Base-by-base conservation (phyloP, 2,113 vertebrate genomes). In the Trochalopteron elliotii region DNA sequence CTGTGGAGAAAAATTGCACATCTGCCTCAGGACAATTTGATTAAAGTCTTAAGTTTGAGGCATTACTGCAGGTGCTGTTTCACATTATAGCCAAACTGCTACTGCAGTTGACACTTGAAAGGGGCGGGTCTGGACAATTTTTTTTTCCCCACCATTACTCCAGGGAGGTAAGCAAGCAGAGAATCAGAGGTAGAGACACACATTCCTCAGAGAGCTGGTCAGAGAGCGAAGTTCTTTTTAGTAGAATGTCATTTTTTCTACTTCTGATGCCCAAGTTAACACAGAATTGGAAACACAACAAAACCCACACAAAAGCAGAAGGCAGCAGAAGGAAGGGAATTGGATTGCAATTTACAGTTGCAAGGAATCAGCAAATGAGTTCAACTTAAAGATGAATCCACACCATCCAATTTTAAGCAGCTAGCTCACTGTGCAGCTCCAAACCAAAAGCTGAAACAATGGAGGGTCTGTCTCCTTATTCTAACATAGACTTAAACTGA, bases 211-310 rank as follows among this genome's bases (percentile, higher is more conserved):
- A 6, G 14, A 60, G 9, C 11, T 59, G 27, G 15, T 30, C 42
- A 33, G 64, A 27, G 12, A 23, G 23, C 19, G 3, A 50, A 50
- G 7, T 5, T 20, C 28, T 57, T 67, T 59, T 16, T 10, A 68
- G 4, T 1, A 56, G 15, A 20, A 79, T 37, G 7, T 2, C 0
- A 0, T 9, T 76, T 79, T n/a, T 86, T 42, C 42, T 63, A 15
- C 10, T 77, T 49, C 52, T 72, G 44, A 68, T 50, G 25, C 8
- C 14, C 37, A 72, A 52, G 28, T 42, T 61, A 74, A 47, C 18
- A 35, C 5, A 71, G 35, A 56, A 63, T 18, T 40, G 70, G 31
- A 87, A 77, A 69, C 16, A 61, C 1, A 4, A 40, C 20, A 45
- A 35, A 91, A 47, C 17, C 69, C 4, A 2, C 39, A 57, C 42